Evolutionary conservation across 2,888 invertebrate genomes (phyloP).

Genomic region (Heteromurus nitidus): DNA sequence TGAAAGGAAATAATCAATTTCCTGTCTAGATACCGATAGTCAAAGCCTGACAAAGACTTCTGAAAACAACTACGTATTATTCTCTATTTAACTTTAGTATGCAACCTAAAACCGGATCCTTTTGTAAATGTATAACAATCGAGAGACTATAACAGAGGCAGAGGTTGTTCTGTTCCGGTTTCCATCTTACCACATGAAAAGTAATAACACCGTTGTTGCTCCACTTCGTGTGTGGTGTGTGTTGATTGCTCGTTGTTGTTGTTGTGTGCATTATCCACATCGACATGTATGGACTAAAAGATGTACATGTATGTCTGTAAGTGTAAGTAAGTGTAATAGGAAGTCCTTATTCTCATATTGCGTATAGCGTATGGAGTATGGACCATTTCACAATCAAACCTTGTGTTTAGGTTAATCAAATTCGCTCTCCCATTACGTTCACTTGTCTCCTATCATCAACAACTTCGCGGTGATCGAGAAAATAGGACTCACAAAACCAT

Average conservation of each 20-base stretch:
- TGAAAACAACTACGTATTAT: too few relatives aligned
- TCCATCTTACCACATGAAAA: slow-evolving; percentile 13
- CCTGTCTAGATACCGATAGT: too few relatives aligned
- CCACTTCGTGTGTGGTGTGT: background rate
- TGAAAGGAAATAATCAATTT: too few relatives aligned
- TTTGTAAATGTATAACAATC: too few relatives aligned
- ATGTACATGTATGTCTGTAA: background rate
- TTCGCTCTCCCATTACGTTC: slow-evolving; percentile 27
- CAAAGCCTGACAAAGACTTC: too few relatives aligned
- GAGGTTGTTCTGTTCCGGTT: slow-evolving; percentile 7
- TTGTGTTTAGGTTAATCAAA: slow-evolving; percentile 42
- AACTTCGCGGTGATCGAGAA: background rate
- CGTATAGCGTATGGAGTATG: background rate
- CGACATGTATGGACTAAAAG: background rate
- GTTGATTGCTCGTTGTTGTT: background rate
- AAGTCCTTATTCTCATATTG: background rate
- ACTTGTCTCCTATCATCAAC: slow-evolving; percentile 10
- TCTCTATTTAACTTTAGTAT: too few relatives aligned
- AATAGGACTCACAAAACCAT: background rate
- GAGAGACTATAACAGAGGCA: background rate
- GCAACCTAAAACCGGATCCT: too few relatives aligned
- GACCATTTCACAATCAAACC: background rate
- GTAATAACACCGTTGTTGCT: background rate
- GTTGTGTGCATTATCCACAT: background rate
- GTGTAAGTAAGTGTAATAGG: background rate